phyloP scores from a whole-genome alignment of 64 coral and sea anemone genomes.

The Porites lutea region DNA sequence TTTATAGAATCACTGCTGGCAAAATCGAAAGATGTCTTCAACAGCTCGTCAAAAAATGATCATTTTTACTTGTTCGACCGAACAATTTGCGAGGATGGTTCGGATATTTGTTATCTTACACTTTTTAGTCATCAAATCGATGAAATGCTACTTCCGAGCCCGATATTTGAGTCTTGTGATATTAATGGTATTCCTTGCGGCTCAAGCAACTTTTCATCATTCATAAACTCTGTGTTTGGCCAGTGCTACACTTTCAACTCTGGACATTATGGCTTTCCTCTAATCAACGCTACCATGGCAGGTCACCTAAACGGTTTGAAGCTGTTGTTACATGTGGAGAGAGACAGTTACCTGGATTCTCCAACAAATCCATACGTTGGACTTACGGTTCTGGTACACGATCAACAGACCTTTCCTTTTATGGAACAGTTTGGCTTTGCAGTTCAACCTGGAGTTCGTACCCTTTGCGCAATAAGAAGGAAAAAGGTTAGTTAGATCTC shows the following conservation, averaged over 20 bases:
- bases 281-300: not conserved
- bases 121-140: constrained; percentile 32
- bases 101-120: not conserved
- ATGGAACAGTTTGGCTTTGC: constrained; percentile 37
- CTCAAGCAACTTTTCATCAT: not conserved
- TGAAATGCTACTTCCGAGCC: constrained; percentile 32
- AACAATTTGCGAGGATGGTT: too few species aligned
- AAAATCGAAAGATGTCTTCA: not conserved
- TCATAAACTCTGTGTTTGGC: not conserved
- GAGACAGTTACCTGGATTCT: constrained; percentile 11
- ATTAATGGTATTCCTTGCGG: not conserved
- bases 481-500: constrained; percentile 10
- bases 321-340: constrained; percentile 27
- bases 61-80: not conserved
- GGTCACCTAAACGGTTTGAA: constrained; percentile 21
- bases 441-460: constrained; percentile 31
- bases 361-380: constrained; percentile 13
- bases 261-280: not conserved
- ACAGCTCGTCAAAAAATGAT: too few species aligned
- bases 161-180: not conserved
- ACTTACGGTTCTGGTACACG: constrained; percentile 43
- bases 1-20: not conserved
- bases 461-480: constrained; percentile 9
- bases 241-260: constrained; percentile 43
- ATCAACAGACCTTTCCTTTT: constrained; percentile 15